Evolutionary conservation across 2,888 invertebrate genomes (phyloP).

Genomic region (Elmis aenea): DNA sequence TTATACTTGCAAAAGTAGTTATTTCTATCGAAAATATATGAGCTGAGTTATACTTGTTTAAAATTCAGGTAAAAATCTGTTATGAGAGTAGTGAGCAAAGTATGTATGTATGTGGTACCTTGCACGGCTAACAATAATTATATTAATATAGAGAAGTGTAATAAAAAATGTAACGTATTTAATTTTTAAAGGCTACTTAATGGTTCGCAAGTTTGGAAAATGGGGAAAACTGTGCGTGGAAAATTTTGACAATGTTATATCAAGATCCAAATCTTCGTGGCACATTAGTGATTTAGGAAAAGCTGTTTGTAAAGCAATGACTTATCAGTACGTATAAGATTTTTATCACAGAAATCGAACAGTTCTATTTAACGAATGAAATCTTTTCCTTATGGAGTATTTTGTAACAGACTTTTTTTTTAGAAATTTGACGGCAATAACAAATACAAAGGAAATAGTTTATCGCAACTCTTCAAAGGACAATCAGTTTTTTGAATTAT

Average conservation of each 20-base stretch:
- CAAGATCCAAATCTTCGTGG: conserved; percentile 55
- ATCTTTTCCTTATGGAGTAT: too few relatives aligned
- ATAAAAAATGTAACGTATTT: too few relatives aligned
- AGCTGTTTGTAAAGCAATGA: conserved; percentile 72
- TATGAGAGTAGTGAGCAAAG: too few relatives aligned
- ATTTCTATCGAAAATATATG: too few relatives aligned
- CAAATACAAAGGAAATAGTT: too few relatives aligned
- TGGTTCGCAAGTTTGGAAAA: conserved; percentile 67
- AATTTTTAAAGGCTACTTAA: conserved; percentile 57
- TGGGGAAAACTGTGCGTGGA: conserved; percentile 76
- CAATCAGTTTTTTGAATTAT: conserved; percentile 58
- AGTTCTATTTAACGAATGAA: too few relatives aligned
- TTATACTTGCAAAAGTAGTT: neutral
- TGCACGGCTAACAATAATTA: too few relatives aligned
- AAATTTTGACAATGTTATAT: conserved; percentile 57
- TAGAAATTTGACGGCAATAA: conserved; percentile 45
- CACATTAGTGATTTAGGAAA: conserved; percentile 66
- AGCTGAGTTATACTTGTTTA: too few relatives aligned
- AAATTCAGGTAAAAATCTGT: too few relatives aligned
- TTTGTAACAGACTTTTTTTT: conserved; percentile 13
- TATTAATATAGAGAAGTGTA: too few relatives aligned
- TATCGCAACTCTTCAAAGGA: conserved; percentile 6
- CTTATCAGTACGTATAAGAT: conserved; percentile 59
- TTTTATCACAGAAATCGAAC: too few relatives aligned
- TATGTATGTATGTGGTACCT: too few relatives aligned